Percentiles rank a stretch among this genome's conserved stretches.
phyloP scores from a whole-genome alignment of 2,113 vertebrate species.

The Pollachius pollachius region DNA sequence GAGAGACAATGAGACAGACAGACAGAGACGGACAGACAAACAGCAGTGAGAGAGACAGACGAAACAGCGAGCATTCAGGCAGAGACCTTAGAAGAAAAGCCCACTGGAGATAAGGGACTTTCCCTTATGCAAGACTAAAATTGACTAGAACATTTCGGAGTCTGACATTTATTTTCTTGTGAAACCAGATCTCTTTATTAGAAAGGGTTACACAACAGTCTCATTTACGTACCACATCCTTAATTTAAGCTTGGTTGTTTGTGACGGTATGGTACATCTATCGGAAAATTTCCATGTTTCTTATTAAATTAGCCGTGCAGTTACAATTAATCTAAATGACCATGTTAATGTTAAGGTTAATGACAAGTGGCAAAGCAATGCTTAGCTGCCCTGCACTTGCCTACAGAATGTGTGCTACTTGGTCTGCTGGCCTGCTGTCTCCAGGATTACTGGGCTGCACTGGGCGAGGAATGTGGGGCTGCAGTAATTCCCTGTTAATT shows the following conservation, averaged over 20 bases:
- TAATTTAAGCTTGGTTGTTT: neutral
- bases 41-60: neutral
- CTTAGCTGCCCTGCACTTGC: neutral
- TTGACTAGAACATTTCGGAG: neutral
- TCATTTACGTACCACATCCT: neutral
- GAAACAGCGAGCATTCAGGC: no score
- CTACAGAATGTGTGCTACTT: conserved; percentile 23
- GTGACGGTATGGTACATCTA: no score
- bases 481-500: conserved; percentile 76
- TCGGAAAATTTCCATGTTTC: no score
- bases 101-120: conserved; percentile 40
- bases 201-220: neutral
- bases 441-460: conserved; percentile 54
- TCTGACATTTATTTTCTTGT: neutral
- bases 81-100: neutral
- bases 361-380: neutral
- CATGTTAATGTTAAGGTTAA: no score
- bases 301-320: no score
- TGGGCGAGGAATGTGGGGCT: conserved; percentile 63
- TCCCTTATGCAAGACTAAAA: conserved; percentile 21
- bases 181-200: neutral
- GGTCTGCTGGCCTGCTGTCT: conserved; percentile 36
- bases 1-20: neutral
- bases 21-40: neutral
- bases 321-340: no score